phyloP scores from a whole-genome alignment of 1,140 invertebrate genomes.

The Radopholus similis region DNA sequence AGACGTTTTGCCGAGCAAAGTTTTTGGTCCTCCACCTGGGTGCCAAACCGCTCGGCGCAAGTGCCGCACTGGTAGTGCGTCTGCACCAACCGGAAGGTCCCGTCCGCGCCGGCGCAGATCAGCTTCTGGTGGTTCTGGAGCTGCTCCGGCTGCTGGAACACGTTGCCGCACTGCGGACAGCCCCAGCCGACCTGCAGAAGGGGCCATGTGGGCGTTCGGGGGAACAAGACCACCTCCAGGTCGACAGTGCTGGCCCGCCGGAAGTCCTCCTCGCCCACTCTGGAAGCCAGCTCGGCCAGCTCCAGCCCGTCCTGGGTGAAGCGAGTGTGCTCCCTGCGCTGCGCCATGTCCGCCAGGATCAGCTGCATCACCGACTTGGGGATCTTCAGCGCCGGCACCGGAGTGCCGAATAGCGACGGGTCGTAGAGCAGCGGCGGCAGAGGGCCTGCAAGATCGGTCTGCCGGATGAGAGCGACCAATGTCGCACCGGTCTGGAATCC shows the following conservation, averaged over 20 bases:
- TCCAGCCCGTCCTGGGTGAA: conserved; percentile 52
- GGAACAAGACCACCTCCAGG: conserved; percentile 23
- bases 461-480: background rate
- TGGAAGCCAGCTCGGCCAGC: conserved; percentile 20
- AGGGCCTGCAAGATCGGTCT: background rate
- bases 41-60: conserved; percentile 49
- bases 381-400: conserved; percentile 50
- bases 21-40: conserved; percentile 36
- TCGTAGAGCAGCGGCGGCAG: conserved; percentile 37
- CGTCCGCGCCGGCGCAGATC: conserved; percentile 44
- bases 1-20: background rate
- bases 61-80: conserved; percentile 52
- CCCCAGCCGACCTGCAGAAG: conserved; percentile 57
- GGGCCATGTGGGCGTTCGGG: background rate
- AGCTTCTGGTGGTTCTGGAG: conserved; percentile 56
- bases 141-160: conserved; percentile 53
- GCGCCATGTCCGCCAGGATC: conserved; percentile 42
- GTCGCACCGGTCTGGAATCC: background rate
- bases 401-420: conserved; percentile 51
- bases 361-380: conserved; percentile 50
- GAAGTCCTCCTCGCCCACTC: conserved; percentile 36
- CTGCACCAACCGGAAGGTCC: conserved; percentile 50
- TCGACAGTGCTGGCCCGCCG: conserved; percentile 15
- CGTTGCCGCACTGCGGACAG: conserved; percentile 50
- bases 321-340: conserved; percentile 29